A percentile compares a stretch with the other conserved stretches of the same genome.
Evolutionary conservation across 2,797 vertebrate species (phyloP).

Genomic region (Neosilurus mollespiculum): DNA sequence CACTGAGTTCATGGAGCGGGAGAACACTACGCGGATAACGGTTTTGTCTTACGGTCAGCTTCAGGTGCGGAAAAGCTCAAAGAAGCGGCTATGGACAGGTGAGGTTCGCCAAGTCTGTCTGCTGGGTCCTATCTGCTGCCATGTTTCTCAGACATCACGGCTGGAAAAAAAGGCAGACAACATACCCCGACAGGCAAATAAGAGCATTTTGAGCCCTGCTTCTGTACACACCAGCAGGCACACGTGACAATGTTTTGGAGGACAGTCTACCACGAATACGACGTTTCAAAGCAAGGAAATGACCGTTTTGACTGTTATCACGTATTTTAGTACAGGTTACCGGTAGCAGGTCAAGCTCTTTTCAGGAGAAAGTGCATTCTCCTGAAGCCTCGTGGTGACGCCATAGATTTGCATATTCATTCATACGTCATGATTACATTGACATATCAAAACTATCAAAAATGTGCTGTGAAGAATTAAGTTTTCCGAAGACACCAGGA

Average conservation of each 20-base stretch:
- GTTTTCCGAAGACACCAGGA: background rate
- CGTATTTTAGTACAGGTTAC: background rate
- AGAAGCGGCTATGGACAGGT: constrained; percentile 66
- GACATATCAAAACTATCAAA: background rate
- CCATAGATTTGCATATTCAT: background rate
- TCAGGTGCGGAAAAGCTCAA: constrained; percentile 58
- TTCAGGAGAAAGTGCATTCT: background rate
- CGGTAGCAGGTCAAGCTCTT: background rate
- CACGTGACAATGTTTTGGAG: constrained; percentile 44
- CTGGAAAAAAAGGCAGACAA: constrained; percentile 24
- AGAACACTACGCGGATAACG: constrained; percentile 25
- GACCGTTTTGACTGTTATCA: background rate
- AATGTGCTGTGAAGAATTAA: background rate
- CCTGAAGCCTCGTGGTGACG: background rate
- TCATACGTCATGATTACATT: background rate
- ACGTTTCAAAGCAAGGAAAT: background rate
- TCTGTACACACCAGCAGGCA: constrained; percentile 10
- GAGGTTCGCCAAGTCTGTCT: constrained; percentile 47
- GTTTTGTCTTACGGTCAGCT: constrained; percentile 46
- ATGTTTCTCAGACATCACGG: constrained; percentile 58
- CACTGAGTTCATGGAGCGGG: background rate
- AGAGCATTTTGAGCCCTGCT: constrained; percentile 34
- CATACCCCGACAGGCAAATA: constrained; percentile 32
- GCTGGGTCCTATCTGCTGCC: constrained; percentile 73
- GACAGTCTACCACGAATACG: constrained; percentile 11